Percentiles rank a stretch among this genome's conserved stretches.
phyloP scores from a whole-genome alignment of 1,140 invertebrate species.

The Pararge aegeria region DNA sequence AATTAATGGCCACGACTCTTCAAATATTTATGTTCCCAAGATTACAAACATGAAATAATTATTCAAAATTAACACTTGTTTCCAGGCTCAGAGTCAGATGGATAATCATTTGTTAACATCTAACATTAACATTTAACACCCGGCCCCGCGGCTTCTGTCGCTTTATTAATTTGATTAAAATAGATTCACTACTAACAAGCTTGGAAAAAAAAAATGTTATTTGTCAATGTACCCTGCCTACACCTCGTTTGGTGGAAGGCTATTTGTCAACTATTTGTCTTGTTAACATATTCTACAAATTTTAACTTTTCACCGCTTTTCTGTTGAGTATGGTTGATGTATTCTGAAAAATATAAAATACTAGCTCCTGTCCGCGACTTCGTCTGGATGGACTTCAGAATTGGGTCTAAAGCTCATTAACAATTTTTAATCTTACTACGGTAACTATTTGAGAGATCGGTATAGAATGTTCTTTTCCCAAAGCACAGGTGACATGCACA shows the following conservation, averaged over 20 bases:
- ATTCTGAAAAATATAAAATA: slow-evolving; percentile 2
- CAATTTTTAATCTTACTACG: too few relatives aligned
- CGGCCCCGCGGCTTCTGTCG: slow-evolving; percentile 14
- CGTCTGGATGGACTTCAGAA: too few relatives aligned
- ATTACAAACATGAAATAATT: slow-evolving; percentile 12
- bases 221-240: slow-evolving; percentile 17
- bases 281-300: slow-evolving; percentile 1
- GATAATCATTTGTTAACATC: slow-evolving; percentile 10
- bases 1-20: background rate
- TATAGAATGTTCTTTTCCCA: too few relatives aligned
- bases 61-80: slow-evolving; percentile 24
- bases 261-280: background rate
- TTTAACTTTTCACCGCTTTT: background rate
- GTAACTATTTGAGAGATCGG: too few relatives aligned
- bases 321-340: background rate
- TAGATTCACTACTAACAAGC: slow-evolving; percentile 9
- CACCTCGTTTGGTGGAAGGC: slow-evolving; percentile 6
- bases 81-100: background rate
- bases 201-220: slow-evolving; percentile 16
- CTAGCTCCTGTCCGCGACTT: too few relatives aligned
- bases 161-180: slow-evolving; percentile 24
- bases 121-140: slow-evolving; percentile 1
- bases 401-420: too few relatives aligned
- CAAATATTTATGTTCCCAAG: slow-evolving; percentile 24
- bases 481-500: too few relatives aligned